Base-by-base conservation (phyloP, 2,113 vertebrate genomes). In the Larimichthys polyactis region DNA sequence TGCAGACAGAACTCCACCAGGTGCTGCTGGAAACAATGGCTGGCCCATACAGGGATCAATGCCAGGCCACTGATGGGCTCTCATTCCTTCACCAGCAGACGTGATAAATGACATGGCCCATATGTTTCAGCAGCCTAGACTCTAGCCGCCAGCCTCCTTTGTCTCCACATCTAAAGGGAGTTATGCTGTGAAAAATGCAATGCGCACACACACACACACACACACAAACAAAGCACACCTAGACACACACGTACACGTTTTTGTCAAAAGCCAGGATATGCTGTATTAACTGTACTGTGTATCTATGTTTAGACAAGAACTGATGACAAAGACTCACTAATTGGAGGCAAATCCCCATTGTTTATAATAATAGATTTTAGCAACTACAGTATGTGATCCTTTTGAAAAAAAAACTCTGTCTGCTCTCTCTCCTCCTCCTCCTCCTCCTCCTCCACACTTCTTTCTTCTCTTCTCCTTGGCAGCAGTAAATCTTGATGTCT, bases 51-150 rank as follows among this genome's bases (percentile, higher is more conserved):
- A 86, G 90, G 91, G 91, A 93, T 92, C 93, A 93, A 93, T 94
- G 93, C 86, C 91, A 91, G 90, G 87, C 87, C 89, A 84, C 92
- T 93, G 92, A 94, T 87, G 90, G 94, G 86, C 83, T 91, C 91
- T 93, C 91, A 91, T 94, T 94, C 92, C 94, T 94, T 94, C 91
- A 94, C 80, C 91, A 73, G 82, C 82, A 52, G 89, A 93, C 84
- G 75, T 94, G 92, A 94, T 94, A 93, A 94, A 94, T 91, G 93
- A 92, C 91, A 85, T 22, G 89, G 88, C 87, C 90, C 93, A 91
- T 94, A 93, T 93, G 93, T 90, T 86, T 88, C 90, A 89, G 84
- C 91, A 90, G 90, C 88, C 77, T 11, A 83, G 87, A 86, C 90
- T 91, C 85, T 62, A 81, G 85, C 85, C 84, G 79, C 89, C 91